Conservation (phyloP, 2,797 vertebrate genomes). For the Tachyglossus aculeatus region DNA sequence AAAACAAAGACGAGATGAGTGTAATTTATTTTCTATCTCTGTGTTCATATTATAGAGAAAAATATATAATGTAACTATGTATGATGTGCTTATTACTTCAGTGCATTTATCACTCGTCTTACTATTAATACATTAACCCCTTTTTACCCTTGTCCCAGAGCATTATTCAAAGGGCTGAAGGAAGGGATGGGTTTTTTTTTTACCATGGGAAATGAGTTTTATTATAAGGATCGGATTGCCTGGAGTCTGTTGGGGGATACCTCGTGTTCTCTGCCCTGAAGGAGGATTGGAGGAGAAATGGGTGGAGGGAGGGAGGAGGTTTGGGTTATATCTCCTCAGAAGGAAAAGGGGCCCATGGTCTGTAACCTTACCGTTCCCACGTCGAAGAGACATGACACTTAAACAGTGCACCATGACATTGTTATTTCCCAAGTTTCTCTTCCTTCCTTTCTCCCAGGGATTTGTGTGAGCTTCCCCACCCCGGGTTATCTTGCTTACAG, state of each 20-base stretch:
- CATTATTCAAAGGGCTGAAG: conserved; percentile 50
- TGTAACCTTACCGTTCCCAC: not conserved
- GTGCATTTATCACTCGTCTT: conserved; percentile 65
- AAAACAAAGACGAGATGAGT: conserved; percentile 53
- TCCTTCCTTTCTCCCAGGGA: not conserved
- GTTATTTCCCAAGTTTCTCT: not conserved
- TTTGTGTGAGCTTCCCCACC: not conserved
- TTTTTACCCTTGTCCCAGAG: conserved; percentile 68
- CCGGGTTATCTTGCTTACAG: not conserved
- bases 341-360: not conserved
- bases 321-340: not conserved
- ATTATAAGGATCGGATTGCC: too few relatives aligned
- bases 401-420: not conserved
- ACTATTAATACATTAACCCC: conserved; percentile 64
- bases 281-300: not conserved
- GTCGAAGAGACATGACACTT: not conserved
- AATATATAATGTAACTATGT: conserved; percentile 72
- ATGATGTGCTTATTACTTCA: conserved; percentile 67
- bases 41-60: conserved; percentile 70
- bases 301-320: not conserved
- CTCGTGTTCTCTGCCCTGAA: too few relatives aligned
- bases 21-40: conserved; percentile 80
- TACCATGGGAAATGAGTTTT: too few relatives aligned
- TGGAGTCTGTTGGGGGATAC: too few relatives aligned
- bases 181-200: not conserved